phyloP scores from a whole-genome alignment of 2,888 invertebrate species.

The Spialia ferax region DNA sequence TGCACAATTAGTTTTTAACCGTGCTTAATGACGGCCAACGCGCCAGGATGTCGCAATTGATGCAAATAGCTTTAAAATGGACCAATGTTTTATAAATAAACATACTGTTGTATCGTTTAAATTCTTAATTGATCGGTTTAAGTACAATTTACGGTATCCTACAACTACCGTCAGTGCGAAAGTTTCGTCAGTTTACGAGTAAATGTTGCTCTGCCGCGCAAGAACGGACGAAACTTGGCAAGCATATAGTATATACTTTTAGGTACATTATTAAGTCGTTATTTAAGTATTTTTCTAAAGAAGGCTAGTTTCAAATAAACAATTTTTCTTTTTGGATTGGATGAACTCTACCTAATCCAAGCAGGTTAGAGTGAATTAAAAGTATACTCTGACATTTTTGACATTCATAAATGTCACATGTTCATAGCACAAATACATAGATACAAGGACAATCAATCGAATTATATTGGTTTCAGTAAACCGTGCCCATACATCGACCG shows the following conservation, averaged over 20 bases:
- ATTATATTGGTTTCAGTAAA: background rate
- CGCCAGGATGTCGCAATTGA: constrained; percentile 34
- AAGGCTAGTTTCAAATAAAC: too few relatives aligned
- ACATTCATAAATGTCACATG: background rate
- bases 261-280: too few relatives aligned
- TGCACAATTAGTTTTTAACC: constrained; percentile 30
- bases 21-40: constrained; percentile 14
- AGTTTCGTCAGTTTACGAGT: too few relatives aligned
- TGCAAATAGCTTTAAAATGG: constrained; percentile 14
- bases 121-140: background rate
- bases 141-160: background rate
- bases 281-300: too few relatives aligned
- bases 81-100: background rate
- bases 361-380: too few relatives aligned
- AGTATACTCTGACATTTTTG: too few relatives aligned
- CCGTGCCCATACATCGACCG: background rate
- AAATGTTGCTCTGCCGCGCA: too few relatives aligned
- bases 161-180: background rate
- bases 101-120: background rate
- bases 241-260: too few relatives aligned
- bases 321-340: too few relatives aligned
- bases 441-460: background rate
- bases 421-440: background rate
- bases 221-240: too few relatives aligned
- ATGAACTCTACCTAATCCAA: too few relatives aligned